Evolutionary conservation across 2,113 vertebrate species (phyloP), one percentile per base, ranked within the genome.

Genomic region (Pterocles orientalis): DNA sequence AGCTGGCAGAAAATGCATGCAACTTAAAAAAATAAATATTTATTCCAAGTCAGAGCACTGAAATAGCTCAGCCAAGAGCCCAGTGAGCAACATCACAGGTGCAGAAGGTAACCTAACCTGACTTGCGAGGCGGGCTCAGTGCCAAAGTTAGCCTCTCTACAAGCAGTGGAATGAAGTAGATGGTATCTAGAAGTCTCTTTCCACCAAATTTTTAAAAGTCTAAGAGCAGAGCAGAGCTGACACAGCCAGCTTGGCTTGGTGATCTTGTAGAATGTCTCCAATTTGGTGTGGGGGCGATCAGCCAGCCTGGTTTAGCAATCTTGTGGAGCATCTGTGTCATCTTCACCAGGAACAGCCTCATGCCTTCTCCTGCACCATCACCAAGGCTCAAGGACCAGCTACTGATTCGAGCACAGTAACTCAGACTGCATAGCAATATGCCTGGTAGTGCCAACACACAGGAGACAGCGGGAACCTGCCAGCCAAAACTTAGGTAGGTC

Each of bases 251-350:
- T 10, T 11, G 57, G 66, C 25, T 54, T 0, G 51, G 31, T 2
- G 24, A 14, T 18, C 13, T 6, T 2, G 26, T 4, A 36, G 11
- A 8, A 9, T 11, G 18, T 10, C n/a, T 36, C 26, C 28, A 51
- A 1, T 2, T 4, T 2, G 51, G 25, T 0, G 23, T 2, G 39
- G 15, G 51, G 60, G 13, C 7, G 14, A 29, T 2, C 31, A 7
- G 39, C 28, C 43, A 15, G 28, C 51, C 18, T 14, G 15, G 50
- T 36, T 48, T 2, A 0, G 34, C 4, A 0, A 21, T 2, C 19
- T 2, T 0, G 13, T 0, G 24, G 33, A 19, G 21, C 2, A 8
- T 3, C 29, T 2, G 18, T 3, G 39, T 14, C 1, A 1, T 0
- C 11, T 31, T 34, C 45, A 1, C 25, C 48, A 5, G 65, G 36